These are phyloP conservation scores for Maniola jurtina DNA, from an alignment of 1,140 invertebrate species.

Conservation along the genomic window DNA sequence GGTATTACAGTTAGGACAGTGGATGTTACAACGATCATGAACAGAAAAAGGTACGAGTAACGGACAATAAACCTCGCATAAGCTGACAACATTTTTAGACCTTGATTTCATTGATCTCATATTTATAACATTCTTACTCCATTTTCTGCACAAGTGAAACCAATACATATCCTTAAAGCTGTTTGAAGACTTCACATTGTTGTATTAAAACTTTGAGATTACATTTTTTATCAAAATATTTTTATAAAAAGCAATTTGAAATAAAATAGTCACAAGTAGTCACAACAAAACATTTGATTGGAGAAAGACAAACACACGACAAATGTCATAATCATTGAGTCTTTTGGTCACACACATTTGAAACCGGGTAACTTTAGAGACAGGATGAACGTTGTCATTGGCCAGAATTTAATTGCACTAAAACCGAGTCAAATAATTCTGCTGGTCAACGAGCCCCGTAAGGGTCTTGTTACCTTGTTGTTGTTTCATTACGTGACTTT, in stretches of 20 bases:
- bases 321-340: too few species aligned
- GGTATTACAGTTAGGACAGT: slow-evolving; percentile 85
- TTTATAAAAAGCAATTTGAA: not conserved
- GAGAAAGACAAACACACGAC: too few species aligned
- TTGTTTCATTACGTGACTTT: too few species aligned
- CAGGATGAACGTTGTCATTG: too few species aligned
- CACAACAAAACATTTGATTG: not conserved
- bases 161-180: slow-evolving; percentile 29
- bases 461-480: too few species aligned
- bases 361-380: too few species aligned
- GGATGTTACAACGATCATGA: slow-evolving; percentile 83
- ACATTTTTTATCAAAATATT: slow-evolving; percentile 9
- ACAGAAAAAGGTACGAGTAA: slow-evolving; percentile 86
- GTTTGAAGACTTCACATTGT: slow-evolving; percentile 4
- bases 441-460: too few species aligned
- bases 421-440: too few species aligned
- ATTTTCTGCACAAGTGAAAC: slow-evolving; percentile 38
- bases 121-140: slow-evolving; percentile 49
- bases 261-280: not conserved
- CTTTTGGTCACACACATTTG: too few species aligned
- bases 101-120: slow-evolving; percentile 54
- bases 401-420: too few species aligned
- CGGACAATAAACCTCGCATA: slow-evolving; percentile 85
- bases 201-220: not conserved
- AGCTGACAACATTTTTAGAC: slow-evolving; percentile 75